These are phyloP conservation scores for Acanthiza pusilla DNA, from an alignment of 2,797 vertebrate genomes.

Conservation along the genomic window DNA sequence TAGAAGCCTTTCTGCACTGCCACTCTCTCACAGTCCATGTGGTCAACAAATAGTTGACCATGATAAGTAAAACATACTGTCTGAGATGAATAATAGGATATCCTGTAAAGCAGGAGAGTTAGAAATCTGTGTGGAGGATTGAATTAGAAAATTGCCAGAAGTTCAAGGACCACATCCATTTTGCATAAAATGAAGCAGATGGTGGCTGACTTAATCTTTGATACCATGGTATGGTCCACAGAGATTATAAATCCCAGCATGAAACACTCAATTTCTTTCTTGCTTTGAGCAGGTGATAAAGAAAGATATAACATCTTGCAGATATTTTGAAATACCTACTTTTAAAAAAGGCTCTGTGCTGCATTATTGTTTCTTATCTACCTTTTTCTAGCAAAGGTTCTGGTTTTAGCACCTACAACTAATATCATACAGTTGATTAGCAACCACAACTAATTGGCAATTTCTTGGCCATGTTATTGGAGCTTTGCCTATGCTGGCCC, in stretches of 20 bases:
- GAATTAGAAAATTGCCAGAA: conserved; percentile 37
- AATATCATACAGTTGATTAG: neutral
- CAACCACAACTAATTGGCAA: neutral
- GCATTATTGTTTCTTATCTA: neutral
- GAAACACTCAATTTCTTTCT: neutral
- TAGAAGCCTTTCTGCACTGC: neutral
- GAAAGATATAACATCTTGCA: neutral
- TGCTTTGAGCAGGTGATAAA: conserved; percentile 13
- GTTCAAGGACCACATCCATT: conserved; percentile 51
- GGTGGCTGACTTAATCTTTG: conserved; percentile 54
- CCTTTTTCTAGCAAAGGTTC: neutral
- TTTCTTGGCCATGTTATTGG: neutral
- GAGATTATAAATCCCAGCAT: conserved; percentile 44
- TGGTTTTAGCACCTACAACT: neutral
- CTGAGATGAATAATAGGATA: conserved; percentile 13
- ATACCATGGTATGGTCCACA: neutral
- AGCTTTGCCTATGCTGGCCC: neutral
- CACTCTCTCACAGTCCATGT: neutral
- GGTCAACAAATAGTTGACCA: neutral
- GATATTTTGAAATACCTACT: neutral
- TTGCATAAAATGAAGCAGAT: conserved; percentile 62
- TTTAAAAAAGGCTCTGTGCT: neutral
- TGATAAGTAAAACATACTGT: neutral
- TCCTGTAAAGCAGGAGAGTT: neutral
- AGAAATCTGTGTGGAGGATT: neutral